Base-by-base conservation (phyloP, 92 coral and sea anemone genomes). In the Epizoanthus scotinus region DNA sequence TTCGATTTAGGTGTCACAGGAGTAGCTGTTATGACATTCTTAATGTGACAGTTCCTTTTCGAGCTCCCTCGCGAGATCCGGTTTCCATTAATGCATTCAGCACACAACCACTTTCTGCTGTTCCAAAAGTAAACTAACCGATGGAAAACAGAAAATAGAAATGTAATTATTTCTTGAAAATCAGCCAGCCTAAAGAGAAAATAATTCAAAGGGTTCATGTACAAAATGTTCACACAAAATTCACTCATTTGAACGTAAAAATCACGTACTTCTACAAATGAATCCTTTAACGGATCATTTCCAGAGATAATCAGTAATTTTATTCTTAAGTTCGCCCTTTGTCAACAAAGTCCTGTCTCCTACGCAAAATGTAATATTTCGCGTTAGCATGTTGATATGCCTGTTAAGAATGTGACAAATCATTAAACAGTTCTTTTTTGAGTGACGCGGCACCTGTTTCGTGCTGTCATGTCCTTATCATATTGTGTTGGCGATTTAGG, bases 361-460 rank as follows among this genome's bases (percentile, higher is more conserved):
- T 20, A 71, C 55, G 78, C 63, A 21, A 71, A 47, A 25, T 50
- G 25, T 71, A 71, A 53, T 52, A 28, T 53, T 52, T 52, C 28
- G 18, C 59, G 78, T 28, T 71, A 50, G 47, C 59, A 52, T 52
- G 78, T 50, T 52, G 78, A 53, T 71, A 59, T 24, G 60, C 62
- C 63, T 71, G 62, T 50, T 71, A 71, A 71, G 62, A n/a, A 25
- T 27, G 25, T 71, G 78, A 71, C 78, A 71, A 53, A 24, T 71
- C 31, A n/a, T 53, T 20, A 53, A 50, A 71, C 10, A 22, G 54
- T 15, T 47, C 52, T 9, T 47, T 47, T 47, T 47, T 71, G 78
- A 71, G 56, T 71, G 78, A 71, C 78, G 9, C n/a, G 53, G 53
- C 78, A 71, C 78, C 78, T 71, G 63, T 71, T 47, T 71, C 4